Evolutionary conservation across 1,140 invertebrate genomes (phyloP).

Genomic region (Pseudomyrmex concolor): DNA sequence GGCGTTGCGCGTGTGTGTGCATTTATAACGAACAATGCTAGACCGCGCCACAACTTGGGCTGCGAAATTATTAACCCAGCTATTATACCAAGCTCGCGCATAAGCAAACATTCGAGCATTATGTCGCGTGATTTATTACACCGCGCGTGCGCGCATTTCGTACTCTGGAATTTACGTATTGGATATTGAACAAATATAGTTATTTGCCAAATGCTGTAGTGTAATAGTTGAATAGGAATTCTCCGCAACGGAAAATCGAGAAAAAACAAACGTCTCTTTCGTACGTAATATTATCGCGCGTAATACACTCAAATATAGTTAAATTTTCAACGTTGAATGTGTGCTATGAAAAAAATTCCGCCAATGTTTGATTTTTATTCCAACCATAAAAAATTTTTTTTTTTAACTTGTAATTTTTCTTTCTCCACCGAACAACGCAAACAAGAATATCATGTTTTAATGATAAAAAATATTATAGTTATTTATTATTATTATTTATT

Average conservation of each 20-base stretch:
- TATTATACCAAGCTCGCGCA: conserved; percentile 45
- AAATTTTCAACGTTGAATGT: background rate
- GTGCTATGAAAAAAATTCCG: background rate
- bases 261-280: background rate
- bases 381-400: too few species aligned
- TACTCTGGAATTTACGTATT: conserved; percentile 41
- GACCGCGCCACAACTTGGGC: conserved; percentile 50
- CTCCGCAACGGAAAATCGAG: background rate
- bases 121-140: conserved; percentile 54
- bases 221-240: background rate
- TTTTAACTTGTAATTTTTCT: background rate
- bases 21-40: conserved; percentile 54
- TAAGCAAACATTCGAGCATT: conserved; percentile 50
- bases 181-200: conserved; percentile 43
- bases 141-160: conserved; percentile 22
- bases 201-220: conserved; percentile 1
- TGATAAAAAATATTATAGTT: background rate
- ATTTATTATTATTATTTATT: conserved; percentile 1
- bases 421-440: background rate
- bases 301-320: background rate
- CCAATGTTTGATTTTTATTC: background rate
- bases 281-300: background rate
- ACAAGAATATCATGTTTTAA: too few species aligned
- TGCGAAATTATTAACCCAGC: conserved; percentile 64
- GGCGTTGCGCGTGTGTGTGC: background rate